phyloP scores from a whole-genome alignment of 2,113 vertebrate genomes.

The Ptychochromis oligacanthus region DNA sequence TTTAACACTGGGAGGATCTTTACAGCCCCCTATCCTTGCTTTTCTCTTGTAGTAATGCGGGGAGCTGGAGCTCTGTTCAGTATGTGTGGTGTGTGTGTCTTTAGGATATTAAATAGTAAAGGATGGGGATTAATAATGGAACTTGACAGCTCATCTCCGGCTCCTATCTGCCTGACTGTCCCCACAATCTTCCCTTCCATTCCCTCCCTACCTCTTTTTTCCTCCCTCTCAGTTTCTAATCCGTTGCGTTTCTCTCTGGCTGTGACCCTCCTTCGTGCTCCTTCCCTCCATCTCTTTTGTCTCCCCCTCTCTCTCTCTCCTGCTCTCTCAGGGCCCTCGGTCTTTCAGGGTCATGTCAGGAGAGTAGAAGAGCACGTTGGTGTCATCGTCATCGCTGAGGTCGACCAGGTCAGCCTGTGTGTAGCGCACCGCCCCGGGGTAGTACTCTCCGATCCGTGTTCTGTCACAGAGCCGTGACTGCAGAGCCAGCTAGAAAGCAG shows the following conservation, averaged over 20 bases:
- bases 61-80: conserved; percentile 75
- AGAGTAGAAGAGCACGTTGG: conserved; percentile 83
- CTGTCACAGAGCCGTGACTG: conserved; percentile 81
- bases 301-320: conserved; percentile 40
- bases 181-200: conserved; percentile 68
- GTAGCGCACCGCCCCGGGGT: conserved; percentile 75
- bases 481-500: conserved; percentile 79
- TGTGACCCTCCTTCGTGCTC: conserved; percentile 54
- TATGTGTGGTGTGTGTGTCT: conserved; percentile 71
- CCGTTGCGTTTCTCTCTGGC: conserved; percentile 57
- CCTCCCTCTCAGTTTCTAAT: conserved; percentile 69
- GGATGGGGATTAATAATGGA: conserved; percentile 92
- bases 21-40: conserved; percentile 31
- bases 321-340: conserved; percentile 78
- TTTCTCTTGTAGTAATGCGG: conserved; percentile 65
- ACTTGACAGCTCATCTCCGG: conserved; percentile 89
- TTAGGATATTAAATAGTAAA: conserved; percentile 98
- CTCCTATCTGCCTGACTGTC: conserved; percentile 81
- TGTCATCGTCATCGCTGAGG: conserved; percentile 79
- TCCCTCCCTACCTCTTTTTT: conserved; percentile 58
- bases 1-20: conserved; percentile 59
- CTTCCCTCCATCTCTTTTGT: conserved; percentile 41
- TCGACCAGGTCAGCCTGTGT: conserved; percentile 68
- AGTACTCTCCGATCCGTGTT: conserved; percentile 81
- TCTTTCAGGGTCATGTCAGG: conserved; percentile 84